Evolutionary conservation across 2,113 vertebrate genomes (phyloP).

Genomic region (Columbina picui): DNA sequence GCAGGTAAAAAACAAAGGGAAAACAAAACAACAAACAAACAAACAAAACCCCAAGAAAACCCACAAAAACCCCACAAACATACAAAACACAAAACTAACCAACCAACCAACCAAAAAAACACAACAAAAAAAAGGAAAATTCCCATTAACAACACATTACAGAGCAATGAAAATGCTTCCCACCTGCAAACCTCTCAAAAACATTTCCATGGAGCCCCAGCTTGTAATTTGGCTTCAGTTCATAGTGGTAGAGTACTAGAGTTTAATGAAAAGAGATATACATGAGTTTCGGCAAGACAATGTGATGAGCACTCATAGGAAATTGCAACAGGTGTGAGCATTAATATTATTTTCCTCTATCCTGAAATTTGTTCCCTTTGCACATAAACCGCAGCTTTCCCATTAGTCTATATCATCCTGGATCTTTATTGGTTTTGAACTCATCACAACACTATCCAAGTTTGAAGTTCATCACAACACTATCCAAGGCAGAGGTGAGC

Average conservation of each 20-base stretch:
- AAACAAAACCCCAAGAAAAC: no score
- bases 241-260: not conserved
- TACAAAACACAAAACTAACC: no score
- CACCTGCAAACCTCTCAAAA: constrained; percentile 27
- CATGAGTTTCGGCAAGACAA: not conserved
- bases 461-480: not conserved
- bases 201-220: not conserved
- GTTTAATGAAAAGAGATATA: not conserved
- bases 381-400: constrained; percentile 23
- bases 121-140: constrained; percentile 8
- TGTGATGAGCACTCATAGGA: not conserved
- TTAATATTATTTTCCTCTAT: constrained; percentile 5
- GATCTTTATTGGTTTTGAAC: not conserved
- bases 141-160: not conserved
- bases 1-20: not conserved
- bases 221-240: not conserved
- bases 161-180: constrained; percentile 21
- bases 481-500: not conserved
- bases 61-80: no score
- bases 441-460: not conserved
- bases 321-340: not conserved
- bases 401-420: not conserved
- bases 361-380: not conserved
- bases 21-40: not conserved
- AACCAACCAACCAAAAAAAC: not conserved